A percentile compares a stretch with the other conserved stretches of the same genome.
These are phyloP conservation scores for Dipodomys ordii DNA, from an alignment of 2,113 vertebrate genomes.

Conservation along the genomic window DNA sequence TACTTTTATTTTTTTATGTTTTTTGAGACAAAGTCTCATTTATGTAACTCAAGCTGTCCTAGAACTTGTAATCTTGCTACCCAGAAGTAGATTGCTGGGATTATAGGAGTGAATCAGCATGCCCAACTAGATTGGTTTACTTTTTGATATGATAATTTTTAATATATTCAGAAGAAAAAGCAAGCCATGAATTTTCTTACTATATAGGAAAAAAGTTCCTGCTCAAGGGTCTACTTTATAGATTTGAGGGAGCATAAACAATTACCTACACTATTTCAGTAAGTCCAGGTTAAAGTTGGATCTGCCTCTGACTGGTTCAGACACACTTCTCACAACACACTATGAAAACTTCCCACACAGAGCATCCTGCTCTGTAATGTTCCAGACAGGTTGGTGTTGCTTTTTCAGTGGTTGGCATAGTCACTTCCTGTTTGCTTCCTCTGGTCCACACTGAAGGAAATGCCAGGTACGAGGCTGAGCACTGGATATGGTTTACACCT, in stretches of 20 bases:
- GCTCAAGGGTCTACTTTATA: background rate
- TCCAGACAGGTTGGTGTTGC: conserved; percentile 68
- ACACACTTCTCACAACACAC: background rate
- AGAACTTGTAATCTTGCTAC: no score
- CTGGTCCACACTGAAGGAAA: conserved; percentile 39
- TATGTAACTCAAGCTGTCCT: no score
- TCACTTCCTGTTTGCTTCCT: conserved; percentile 79
- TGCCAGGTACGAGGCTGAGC: conserved; percentile 21
- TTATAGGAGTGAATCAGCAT: no score
- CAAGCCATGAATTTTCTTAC: background rate
- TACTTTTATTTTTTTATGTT: background rate
- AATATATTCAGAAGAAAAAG: background rate
- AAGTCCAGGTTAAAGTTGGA: background rate
- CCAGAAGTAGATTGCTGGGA: no score
- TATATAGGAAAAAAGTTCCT: conserved; percentile 1
- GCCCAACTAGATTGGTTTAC: background rate
- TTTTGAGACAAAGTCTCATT: no score
- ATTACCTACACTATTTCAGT: background rate
- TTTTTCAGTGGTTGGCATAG: conserved; percentile 72
- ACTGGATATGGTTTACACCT: background rate
- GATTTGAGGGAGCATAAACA: background rate
- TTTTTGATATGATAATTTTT: conserved; percentile 29
- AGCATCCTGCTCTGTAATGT: background rate
- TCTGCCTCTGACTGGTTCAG: background rate
- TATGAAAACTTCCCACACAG: background rate